Percentiles rank a stretch among this genome's conserved stretches.
Evolutionary conservation across 1,140 invertebrate genomes (phyloP).

Genomic region (Muscidifurax raptorellus): DNA sequence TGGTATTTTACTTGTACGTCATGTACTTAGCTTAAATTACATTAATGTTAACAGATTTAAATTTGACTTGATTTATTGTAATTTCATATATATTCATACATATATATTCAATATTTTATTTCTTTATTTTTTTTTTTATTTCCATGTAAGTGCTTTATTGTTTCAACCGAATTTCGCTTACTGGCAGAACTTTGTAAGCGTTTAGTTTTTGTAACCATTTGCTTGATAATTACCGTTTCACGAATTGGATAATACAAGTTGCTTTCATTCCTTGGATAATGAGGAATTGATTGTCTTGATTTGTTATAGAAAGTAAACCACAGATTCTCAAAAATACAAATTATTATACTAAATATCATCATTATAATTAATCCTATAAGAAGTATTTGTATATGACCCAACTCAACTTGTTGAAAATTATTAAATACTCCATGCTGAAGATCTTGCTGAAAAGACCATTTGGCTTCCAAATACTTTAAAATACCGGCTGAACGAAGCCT

Average conservation of each 20-base stretch:
- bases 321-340: constrained; percentile 62
- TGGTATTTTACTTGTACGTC: constrained; percentile 55
- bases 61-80: constrained; percentile 6
- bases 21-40: constrained; percentile 56
- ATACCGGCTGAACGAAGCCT: constrained; percentile 58
- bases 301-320: constrained; percentile 50
- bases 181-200: no score
- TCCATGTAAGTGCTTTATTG: not conserved
- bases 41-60: constrained; percentile 46
- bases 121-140: not conserved
- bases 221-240: not conserved
- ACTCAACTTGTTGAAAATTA: constrained; percentile 58
- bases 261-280: not conserved
- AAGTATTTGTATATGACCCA: constrained; percentile 56
- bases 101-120: not conserved
- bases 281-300: not conserved
- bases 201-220: no score
- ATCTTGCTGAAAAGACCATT: constrained; percentile 57
- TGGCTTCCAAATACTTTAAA: constrained; percentile 59
- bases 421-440: constrained; percentile 24
- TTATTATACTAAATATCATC: constrained; percentile 54
- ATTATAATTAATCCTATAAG: constrained; percentile 49
- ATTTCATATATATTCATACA: not conserved
- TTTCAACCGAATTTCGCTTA: not conserved
- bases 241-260: not conserved